Conservation (phyloP, 2,113 vertebrate genomes). For the Oostethus manadensis region DNA sequence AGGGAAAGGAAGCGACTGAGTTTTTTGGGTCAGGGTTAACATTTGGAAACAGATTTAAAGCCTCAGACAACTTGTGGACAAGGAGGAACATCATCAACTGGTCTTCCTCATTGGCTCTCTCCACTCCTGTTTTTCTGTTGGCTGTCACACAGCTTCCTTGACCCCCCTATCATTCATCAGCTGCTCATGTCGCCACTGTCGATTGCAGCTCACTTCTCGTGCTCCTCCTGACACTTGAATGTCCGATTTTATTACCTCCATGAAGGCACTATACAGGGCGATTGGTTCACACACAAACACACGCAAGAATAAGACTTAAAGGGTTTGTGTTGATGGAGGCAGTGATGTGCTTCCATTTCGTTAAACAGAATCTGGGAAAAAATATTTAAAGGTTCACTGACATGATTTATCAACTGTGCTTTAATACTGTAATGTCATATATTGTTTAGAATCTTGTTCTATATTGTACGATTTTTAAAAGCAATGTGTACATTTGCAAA, state of each 20-base stretch:
- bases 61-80: constrained; percentile 9
- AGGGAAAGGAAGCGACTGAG: constrained; percentile 14
- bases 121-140: background rate
- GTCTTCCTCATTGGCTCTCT: background rate
- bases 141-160: background rate
- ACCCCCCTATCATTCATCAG: constrained; percentile 9
- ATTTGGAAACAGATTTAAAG: background rate
- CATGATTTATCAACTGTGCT: no score
- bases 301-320: background rate
- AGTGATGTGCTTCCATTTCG: no score
- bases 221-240: background rate
- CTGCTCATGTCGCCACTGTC: background rate
- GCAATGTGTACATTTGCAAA: no score
- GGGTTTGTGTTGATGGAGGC: no score
- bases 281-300: background rate
- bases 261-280: no score
- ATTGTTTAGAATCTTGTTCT: no score
- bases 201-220: constrained; percentile 8
- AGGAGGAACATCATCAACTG: constrained; percentile 17
- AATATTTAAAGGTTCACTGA: no score
- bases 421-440: no score
- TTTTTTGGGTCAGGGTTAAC: background rate
- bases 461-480: no score
- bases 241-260: no score
- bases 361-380: no score